Evolutionary conservation across 2,113 vertebrate species (phyloP).

Genomic region (Scolopax mira): DNA sequence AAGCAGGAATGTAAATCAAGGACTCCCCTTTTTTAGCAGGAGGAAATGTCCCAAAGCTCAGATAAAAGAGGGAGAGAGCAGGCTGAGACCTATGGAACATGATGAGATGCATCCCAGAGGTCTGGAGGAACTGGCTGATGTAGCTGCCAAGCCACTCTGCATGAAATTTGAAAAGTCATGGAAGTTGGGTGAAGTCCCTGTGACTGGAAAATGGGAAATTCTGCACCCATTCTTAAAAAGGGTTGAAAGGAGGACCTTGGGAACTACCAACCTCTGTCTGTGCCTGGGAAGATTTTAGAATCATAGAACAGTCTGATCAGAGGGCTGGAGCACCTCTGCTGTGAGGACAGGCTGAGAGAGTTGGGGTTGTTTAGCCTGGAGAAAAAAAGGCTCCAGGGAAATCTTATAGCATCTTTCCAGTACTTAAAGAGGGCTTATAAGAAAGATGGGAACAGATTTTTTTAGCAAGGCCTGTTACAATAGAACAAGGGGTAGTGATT

Average conservation of each 20-base stretch:
- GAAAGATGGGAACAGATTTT: not conserved
- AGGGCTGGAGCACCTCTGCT: too few relatives aligned
- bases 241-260: not conserved
- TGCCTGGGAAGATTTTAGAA: not conserved
- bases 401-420: not conserved
- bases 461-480: not conserved
- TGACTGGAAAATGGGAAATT: not conserved
- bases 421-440: not conserved
- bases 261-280: not conserved
- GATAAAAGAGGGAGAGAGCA: not conserved
- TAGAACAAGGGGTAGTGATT: not conserved
- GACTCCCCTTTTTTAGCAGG: not conserved
- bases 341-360: too few relatives aligned
- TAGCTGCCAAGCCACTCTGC: not conserved
- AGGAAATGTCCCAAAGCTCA: not conserved
- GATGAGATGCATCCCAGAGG: not conserved
- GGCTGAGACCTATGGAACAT: not conserved
- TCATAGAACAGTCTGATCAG: not conserved
- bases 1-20: not conserved
- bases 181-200: not conserved
- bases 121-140: not conserved
- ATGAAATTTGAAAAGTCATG: not conserved
- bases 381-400: too few relatives aligned
- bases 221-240: not conserved
- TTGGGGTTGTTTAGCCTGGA: too few relatives aligned